Percentiles rank a stretch among this genome's conserved stretches.
phyloP scores from a whole-genome alignment of 2,113 vertebrate genomes.

The Prolemur simus region DNA sequence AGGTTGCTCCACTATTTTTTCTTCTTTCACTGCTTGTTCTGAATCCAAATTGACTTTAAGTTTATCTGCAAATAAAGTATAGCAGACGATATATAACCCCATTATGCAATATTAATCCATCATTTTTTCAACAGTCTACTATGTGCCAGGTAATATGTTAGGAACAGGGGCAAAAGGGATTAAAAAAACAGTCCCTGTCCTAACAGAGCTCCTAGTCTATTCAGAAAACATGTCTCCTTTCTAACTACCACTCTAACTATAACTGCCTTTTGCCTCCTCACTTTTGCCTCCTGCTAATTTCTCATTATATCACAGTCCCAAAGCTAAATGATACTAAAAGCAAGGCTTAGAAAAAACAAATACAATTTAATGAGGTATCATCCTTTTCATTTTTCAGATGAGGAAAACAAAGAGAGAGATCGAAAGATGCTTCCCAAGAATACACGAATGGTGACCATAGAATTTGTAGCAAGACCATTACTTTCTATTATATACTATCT shows the following conservation, averaged over 20 bases:
- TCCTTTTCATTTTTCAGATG: slow-evolving; percentile 31
- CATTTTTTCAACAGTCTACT: slow-evolving; percentile 41
- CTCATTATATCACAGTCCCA: background rate
- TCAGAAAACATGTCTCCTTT: slow-evolving; percentile 54
- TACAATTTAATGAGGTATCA: slow-evolving; percentile 16
- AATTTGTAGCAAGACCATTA: background rate
- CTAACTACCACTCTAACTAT: background rate
- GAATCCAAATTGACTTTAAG: slow-evolving; percentile 80
- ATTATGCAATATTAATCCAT: slow-evolving; percentile 47
- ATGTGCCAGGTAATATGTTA: slow-evolving; percentile 47
- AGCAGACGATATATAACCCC: slow-evolving; percentile 49
- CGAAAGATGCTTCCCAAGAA: slow-evolving; percentile 1
- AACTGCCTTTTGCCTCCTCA: background rate
- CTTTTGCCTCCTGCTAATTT: slow-evolving; percentile 42
- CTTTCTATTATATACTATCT: background rate
- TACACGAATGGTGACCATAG: background rate
- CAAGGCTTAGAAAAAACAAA: slow-evolving; percentile 21
- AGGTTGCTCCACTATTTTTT: slow-evolving; percentile 72
- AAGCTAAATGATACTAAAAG: slow-evolving; percentile 43
- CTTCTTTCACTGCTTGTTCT: slow-evolving; percentile 82
- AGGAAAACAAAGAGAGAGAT: slow-evolving; percentile 43
- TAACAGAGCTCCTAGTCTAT: slow-evolving; percentile 3
- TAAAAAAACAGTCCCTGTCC: slow-evolving; percentile 34
- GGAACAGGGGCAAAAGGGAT: background rate
- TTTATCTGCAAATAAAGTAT: slow-evolving; percentile 82